Conservation (phyloP, 2,797 vertebrate species). For the Gephyroberyx darwinii region DNA sequence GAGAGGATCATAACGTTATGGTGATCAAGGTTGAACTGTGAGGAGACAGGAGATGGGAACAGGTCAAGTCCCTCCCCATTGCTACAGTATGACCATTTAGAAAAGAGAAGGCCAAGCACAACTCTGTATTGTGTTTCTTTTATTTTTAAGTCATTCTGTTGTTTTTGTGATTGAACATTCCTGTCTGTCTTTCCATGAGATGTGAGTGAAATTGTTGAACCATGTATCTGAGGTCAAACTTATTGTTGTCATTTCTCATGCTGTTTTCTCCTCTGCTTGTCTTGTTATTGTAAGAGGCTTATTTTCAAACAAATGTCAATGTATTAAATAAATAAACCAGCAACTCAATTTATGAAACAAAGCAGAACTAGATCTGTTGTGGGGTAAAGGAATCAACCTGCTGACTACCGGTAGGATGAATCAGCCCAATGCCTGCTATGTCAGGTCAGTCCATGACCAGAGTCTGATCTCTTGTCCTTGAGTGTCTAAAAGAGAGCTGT, state of each 20-base stretch:
- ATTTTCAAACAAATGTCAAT: conserved; percentile 60
- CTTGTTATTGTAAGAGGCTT: conserved; percentile 68
- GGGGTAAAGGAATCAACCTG: conserved; percentile 18
- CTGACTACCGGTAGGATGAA: conserved; percentile 1
- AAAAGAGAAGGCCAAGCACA: conserved; percentile 75
- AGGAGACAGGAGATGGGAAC: conserved; percentile 30
- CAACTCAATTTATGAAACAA: conserved; percentile 67
- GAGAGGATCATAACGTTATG: conserved; percentile 30
- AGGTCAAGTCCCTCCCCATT: conserved; percentile 18
- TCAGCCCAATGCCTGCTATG: not conserved
- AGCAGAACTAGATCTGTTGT: conserved; percentile 39
- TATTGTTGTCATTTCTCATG: conserved; percentile 56
- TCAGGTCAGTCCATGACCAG: conserved; percentile 5
- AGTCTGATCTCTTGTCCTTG: conserved; percentile 10
- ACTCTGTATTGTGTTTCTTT: conserved; percentile 56
- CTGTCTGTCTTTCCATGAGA: conserved; percentile 56
- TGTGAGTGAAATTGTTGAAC: conserved; percentile 60
- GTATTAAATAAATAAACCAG: conserved; percentile 73
- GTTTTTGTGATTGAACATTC: conserved; percentile 70
- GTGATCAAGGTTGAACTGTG: conserved; percentile 32
- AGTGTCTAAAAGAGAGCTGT: conserved; percentile 1
- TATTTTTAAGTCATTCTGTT: conserved; percentile 58
- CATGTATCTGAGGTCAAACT: conserved; percentile 30
- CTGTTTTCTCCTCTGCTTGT: conserved; percentile 66
- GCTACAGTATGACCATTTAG: conserved; percentile 33